These are phyloP conservation scores for Phaonia tiefii DNA, from an alignment of 2,888 invertebrate species.

Conservation along the genomic window DNA sequence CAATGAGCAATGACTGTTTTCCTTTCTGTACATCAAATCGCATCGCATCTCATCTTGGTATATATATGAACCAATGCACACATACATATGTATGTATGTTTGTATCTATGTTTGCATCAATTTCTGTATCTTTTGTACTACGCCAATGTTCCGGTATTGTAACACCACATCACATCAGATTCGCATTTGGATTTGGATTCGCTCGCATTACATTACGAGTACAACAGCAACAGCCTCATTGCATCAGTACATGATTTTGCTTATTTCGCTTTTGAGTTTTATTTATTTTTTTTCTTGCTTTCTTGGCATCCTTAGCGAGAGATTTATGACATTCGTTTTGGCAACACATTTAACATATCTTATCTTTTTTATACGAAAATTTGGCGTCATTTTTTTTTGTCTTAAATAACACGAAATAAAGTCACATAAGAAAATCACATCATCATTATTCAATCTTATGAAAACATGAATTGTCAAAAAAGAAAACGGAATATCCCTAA, in stretches of 20 bases:
- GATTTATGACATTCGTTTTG: constrained; percentile 80
- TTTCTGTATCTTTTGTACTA: constrained; percentile 8
- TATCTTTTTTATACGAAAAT: constrained; percentile 74
- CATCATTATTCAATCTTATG: constrained; percentile 43
- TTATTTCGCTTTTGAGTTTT: constrained; percentile 55
- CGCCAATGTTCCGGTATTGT: constrained; percentile 51
- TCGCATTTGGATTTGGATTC: constrained; percentile 45
- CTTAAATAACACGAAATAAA: constrained; percentile 46
- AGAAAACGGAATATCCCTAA: too few relatives aligned
- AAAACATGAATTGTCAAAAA: too few relatives aligned
- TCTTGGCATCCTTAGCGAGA: constrained; percentile 79
- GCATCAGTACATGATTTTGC: constrained; percentile 65
- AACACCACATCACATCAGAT: constrained; percentile 65
- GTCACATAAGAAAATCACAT: constrained; percentile 36
- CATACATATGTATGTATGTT: too few relatives aligned
- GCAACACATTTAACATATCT: constrained; percentile 80
- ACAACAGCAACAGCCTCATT: constrained; percentile 56
- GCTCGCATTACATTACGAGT: constrained; percentile 66
- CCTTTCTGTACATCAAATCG: constrained; percentile 63
- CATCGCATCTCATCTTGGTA: constrained; percentile 48
- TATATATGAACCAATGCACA: not conserved
- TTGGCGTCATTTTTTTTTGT: constrained; percentile 76
- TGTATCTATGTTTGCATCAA: not conserved
- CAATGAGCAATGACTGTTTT: constrained; percentile 67
- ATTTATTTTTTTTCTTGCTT: constrained; percentile 61